A percentile compares a stretch with the other conserved stretches of the same genome.
Conservation (phyloP, 1,140 invertebrate genomes). For the Tetragonula clypearis region DNA sequence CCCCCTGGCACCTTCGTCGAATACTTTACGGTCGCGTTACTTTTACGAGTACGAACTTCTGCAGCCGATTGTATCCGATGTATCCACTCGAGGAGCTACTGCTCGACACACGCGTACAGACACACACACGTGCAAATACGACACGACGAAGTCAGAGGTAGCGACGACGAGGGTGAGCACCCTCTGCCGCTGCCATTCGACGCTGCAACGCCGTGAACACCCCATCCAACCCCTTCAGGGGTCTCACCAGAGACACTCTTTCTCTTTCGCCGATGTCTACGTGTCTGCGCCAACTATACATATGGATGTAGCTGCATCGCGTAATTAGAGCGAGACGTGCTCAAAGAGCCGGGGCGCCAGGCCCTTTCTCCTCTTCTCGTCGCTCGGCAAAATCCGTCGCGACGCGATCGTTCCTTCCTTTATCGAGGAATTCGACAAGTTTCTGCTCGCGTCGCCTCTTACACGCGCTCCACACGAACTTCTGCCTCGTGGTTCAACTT, state of each 20-base stretch:
- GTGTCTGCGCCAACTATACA: conserved; percentile 35
- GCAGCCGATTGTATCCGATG: conserved; percentile 53
- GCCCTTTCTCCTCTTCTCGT: conserved; percentile 15
- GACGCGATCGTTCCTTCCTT: conserved; percentile 52
- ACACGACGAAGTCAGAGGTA: not conserved
- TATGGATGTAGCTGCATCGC: conserved; percentile 51
- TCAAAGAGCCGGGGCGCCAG: conserved; percentile 60
- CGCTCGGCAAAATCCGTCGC: conserved; percentile 51
- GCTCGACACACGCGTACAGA: not conserved
- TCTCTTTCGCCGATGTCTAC: conserved; percentile 34
- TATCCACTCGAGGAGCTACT: conserved; percentile 34
- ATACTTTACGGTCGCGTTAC: conserved; percentile 37
- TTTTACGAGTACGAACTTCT: conserved; percentile 45
- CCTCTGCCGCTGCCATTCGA: conserved; percentile 7
- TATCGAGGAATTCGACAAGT: conserved; percentile 35
- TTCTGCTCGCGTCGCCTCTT: not conserved
- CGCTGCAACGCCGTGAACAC: conserved; percentile 55
- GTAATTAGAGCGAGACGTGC: conserved; percentile 73
- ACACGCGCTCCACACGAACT: too few relatives aligned
- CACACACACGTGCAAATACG: not conserved
- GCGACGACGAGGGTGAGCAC: not conserved
- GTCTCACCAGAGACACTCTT: conserved; percentile 34
- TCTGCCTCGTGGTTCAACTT: not conserved
- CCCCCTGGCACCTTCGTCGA: not conserved
- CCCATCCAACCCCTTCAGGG: conserved; percentile 33